A percentile compares a stretch with the other conserved stretches of the same genome.
Conservation (phyloP, 2,888 invertebrate species). For the Trissoscelio sp. region DNA sequence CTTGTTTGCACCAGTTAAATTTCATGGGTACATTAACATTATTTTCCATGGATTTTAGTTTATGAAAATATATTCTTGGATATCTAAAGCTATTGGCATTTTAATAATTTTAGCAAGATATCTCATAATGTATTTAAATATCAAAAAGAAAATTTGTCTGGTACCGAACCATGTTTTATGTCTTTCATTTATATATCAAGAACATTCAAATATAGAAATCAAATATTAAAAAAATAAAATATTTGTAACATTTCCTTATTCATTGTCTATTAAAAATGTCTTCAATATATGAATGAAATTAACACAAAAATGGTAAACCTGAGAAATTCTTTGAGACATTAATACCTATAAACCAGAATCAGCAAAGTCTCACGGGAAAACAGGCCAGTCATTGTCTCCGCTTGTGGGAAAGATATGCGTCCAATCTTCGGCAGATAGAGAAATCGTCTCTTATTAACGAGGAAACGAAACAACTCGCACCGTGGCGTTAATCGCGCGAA, state of each 20-base stretch:
- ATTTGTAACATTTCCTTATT: no score
- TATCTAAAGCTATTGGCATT: neutral
- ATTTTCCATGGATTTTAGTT: neutral
- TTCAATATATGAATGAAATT: no score
- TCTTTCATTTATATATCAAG: no score
- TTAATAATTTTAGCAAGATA: neutral
- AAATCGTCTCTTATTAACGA: slow-evolving; percentile 81
- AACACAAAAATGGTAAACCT: no score
- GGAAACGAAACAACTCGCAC: slow-evolving; percentile 83
- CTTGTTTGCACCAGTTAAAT: no score
- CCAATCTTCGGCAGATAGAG: slow-evolving; percentile 64
- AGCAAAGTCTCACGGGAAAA: slow-evolving; percentile 73
- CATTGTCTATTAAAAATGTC: no score
- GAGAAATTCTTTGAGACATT: no score
- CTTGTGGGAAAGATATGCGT: slow-evolving; percentile 70
- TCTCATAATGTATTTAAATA: neutral
- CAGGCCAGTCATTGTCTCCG: slow-evolving; percentile 73
- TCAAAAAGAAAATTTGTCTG: neutral
- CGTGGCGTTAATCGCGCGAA: slow-evolving; percentile 80
- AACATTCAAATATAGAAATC: no score
- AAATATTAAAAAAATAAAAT: no score
- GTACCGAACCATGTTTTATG: no score
- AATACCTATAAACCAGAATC: slow-evolving; percentile 13
- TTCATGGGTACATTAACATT: neutral
- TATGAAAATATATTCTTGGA: neutral